Evolutionary conservation across 2,113 vertebrate species (phyloP).

Genomic region (Corydoras maculifer): DNA sequence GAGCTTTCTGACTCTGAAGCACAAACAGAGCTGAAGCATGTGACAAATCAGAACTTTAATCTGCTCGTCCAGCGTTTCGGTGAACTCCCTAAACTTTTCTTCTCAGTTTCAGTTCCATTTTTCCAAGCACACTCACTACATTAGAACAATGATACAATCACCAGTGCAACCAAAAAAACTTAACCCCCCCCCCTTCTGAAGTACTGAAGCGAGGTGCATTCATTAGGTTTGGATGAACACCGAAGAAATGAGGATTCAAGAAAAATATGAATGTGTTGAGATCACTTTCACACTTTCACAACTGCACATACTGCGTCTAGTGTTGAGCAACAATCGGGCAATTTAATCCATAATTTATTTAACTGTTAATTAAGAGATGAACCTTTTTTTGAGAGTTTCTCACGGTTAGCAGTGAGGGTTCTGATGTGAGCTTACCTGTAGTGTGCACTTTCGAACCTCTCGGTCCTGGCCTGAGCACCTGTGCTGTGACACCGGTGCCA

Average conservation of each 20-base stretch:
- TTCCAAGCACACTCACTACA: background rate
- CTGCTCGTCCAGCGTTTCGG: constrained; percentile 2
- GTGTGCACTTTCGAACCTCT: constrained; percentile 62
- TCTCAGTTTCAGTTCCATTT: background rate
- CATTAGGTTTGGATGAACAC: too few relatives aligned
- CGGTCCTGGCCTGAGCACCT: constrained; percentile 57
- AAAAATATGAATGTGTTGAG: too few relatives aligned
- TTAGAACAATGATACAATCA: background rate
- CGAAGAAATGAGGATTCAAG: too few relatives aligned
- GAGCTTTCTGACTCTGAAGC: background rate
- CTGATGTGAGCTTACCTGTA: constrained; percentile 53
- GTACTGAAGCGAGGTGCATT: too few relatives aligned
- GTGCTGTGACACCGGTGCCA: constrained; percentile 35
- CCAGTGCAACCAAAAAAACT: background rate
- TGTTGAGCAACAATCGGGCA: too few relatives aligned
- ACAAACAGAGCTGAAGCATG: constrained; percentile 13
- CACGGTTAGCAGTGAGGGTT: too few relatives aligned
- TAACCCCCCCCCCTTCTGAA: too few relatives aligned
- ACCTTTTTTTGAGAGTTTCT: too few relatives aligned
- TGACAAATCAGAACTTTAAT: constrained; percentile 18
- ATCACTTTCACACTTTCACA: too few relatives aligned
- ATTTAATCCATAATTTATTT: too few relatives aligned
- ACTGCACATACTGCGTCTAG: too few relatives aligned
- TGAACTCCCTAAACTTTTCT: background rate
- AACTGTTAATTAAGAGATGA: too few relatives aligned